These are phyloP conservation scores for Ophthalmolycus amberensis DNA, from an alignment of 2,113 vertebrate species.

Conservation along the genomic window DNA sequence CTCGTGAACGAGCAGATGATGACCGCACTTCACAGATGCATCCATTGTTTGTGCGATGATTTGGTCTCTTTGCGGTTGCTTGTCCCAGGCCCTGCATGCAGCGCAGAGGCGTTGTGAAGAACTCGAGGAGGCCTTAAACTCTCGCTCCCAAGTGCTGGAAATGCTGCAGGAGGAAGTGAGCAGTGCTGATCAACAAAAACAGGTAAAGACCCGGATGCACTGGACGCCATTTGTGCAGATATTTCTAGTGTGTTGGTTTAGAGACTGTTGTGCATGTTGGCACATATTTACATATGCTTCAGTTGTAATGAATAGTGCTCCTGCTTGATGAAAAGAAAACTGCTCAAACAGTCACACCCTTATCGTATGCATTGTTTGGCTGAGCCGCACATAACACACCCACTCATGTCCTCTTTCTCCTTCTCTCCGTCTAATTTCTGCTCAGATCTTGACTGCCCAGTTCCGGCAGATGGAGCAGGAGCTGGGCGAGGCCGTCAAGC, in stretches of 20 bases:
- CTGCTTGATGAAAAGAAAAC: slow-evolving; percentile 17
- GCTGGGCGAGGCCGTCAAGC: slow-evolving; percentile 71
- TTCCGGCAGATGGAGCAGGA: slow-evolving; percentile 89
- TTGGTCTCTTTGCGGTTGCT: neutral
- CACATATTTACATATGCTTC: neutral
- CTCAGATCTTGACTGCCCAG: slow-evolving; percentile 86
- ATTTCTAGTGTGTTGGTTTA: neutral
- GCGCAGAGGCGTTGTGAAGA: slow-evolving; percentile 89
- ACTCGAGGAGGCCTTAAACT: slow-evolving; percentile 86
- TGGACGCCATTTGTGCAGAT: neutral
- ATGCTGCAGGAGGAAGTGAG: slow-evolving; percentile 91
- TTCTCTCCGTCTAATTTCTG: slow-evolving; percentile 6
- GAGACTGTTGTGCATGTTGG: neutral
- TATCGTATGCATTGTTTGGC: slow-evolving; percentile 36
- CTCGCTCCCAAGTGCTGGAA: slow-evolving; percentile 87
- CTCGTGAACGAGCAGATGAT: neutral
- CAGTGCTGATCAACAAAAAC: slow-evolving; percentile 88
- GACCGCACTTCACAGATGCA: neutral
- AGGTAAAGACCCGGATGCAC: slow-evolving; percentile 80
- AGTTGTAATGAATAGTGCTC: neutral
- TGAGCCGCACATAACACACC: slow-evolving; percentile 24
- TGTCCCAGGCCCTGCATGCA: slow-evolving; percentile 80
- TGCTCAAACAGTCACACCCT: slow-evolving; percentile 28
- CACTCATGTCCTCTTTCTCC: slow-evolving; percentile 14
- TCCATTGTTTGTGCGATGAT: neutral